Evolutionary conservation across 2,113 vertebrate species (phyloP).

Genomic region (Clarias gariepinus): DNA sequence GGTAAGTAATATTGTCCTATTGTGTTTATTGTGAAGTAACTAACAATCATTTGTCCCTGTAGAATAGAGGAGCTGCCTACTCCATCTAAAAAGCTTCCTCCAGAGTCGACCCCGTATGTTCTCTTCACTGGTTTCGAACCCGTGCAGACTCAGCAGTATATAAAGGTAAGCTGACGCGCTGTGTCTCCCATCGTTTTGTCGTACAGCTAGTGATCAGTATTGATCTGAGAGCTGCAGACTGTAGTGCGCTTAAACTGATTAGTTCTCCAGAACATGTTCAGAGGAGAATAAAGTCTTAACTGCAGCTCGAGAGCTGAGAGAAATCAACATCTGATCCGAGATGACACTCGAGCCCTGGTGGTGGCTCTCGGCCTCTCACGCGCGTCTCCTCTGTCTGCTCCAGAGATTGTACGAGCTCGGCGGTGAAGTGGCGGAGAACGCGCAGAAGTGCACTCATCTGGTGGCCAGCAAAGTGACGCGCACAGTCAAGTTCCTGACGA

Average conservation of each 20-base stretch:
- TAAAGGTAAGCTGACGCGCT: slow-evolving; percentile 79
- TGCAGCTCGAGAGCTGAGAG: slow-evolving; percentile 17
- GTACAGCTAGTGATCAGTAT: neutral
- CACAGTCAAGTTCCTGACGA: slow-evolving; percentile 94
- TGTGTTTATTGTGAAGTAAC: neutral
- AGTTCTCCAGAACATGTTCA: slow-evolving; percentile 23
- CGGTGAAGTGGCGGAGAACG: slow-evolving; percentile 86
- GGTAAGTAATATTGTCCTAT: too few species aligned
- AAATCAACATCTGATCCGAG: slow-evolving; percentile 37
- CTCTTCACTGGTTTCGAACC: slow-evolving; percentile 96
- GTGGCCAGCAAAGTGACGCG: slow-evolving; percentile 91
- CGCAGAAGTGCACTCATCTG: slow-evolving; percentile 90
- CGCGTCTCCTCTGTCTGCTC: neutral
- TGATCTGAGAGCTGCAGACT: neutral
- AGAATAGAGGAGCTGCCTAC: slow-evolving; percentile 89
- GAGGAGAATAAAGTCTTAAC: slow-evolving; percentile 3
- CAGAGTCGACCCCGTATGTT: slow-evolving; percentile 85
- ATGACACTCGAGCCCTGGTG: slow-evolving; percentile 6
- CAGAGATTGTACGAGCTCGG: slow-evolving; percentile 92
- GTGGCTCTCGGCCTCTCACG: slow-evolving; percentile 6
- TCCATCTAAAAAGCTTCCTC: slow-evolving; percentile 85
- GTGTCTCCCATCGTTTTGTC: neutral
- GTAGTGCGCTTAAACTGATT: neutral
- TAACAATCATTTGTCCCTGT: slow-evolving; percentile 23
- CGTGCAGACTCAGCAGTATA: slow-evolving; percentile 85